Base-by-base conservation (phyloP, 1,140 invertebrate genomes). In the Oncopodura yosiiana region DNA sequence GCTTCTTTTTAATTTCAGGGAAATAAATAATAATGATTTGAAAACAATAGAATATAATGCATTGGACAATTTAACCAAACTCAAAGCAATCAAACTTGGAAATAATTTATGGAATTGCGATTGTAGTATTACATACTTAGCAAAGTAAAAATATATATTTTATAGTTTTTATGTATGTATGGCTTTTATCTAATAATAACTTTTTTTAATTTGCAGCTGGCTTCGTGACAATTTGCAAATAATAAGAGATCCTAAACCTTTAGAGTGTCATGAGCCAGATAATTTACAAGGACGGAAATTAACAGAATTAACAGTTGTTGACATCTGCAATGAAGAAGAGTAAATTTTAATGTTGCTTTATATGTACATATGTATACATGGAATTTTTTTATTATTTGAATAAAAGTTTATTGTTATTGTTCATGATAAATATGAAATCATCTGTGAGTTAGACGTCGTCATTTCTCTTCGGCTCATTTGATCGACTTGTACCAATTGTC, bases 31-130 rank as follows among this genome's bases (percentile, higher is more conserved):
- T 53, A 90, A 90, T 65, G 80, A 82, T 66, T 77, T 89, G 46
- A 78, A 81, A 29, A 81, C 76, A 53, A 67, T 89, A 27, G 82
- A 84, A 3, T 73, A 78, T 6, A 77, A 81, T 16, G 75, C 80
- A 1, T 69, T 90, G 21, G 83, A 87, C 60, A 74, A 75, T 18
- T 70, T 84, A 43, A 71, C 76, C 0, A 75, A 78, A 30, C 71
- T 90, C 37, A 72, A 78, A 3, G 80, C 83, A 45, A 75, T 89
- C 0, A 85, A 86, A 67, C 69, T 90, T 18, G 80, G 80, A 1
- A 83, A 83, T 60, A 90, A 90, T 70, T 84, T 85, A 0, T 89
- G 86, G 86, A 83, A 87, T 65, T 90, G 87, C 62, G 85, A 89
- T 66, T 90, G 87, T 65, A 77, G 79, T 36, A 79, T 83, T 6